A percentile compares a stretch with the other conserved stretches of the same genome.
phyloP scores from a whole-genome alignment of 1,140 invertebrate genomes.

The Muscidifurax raptorellus region DNA sequence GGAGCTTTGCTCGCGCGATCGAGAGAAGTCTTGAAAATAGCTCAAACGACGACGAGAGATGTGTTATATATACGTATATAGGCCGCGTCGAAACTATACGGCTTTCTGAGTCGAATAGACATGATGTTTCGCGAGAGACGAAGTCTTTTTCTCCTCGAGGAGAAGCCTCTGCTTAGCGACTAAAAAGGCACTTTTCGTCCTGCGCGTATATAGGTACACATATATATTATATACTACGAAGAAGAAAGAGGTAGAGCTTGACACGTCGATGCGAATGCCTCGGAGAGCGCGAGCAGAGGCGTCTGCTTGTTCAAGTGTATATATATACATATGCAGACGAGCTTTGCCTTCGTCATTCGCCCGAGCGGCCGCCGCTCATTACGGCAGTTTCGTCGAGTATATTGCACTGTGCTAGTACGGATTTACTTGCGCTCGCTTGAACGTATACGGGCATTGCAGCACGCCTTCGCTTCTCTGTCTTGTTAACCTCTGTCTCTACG shows the following conservation, averaged over 20 bases:
- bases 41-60: too few relatives aligned
- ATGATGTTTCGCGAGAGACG: background rate
- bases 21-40: too few relatives aligned
- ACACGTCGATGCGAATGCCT: background rate
- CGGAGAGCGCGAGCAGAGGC: too few relatives aligned
- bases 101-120: too few relatives aligned
- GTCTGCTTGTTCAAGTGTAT: background rate
- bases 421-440: conserved; percentile 17
- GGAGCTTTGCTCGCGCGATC: too few relatives aligned
- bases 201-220: background rate
- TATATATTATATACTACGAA: background rate
- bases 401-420: background rate
- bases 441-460: too few relatives aligned
- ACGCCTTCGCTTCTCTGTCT: background rate
- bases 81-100: too few relatives aligned
- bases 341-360: conserved; percentile 1
- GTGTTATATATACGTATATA: too few relatives aligned
- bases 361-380: conserved; percentile 4
- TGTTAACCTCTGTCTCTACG: background rate
- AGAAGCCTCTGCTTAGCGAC: background rate
- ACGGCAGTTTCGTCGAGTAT: conserved; percentile 32
- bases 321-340: background rate
- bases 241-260: too few relatives aligned
- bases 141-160: background rate
- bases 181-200: conserved; percentile 16